Evolutionary conservation across 2,797 vertebrate genomes (phyloP).

Genomic region (Gorsachius magnificus): DNA sequence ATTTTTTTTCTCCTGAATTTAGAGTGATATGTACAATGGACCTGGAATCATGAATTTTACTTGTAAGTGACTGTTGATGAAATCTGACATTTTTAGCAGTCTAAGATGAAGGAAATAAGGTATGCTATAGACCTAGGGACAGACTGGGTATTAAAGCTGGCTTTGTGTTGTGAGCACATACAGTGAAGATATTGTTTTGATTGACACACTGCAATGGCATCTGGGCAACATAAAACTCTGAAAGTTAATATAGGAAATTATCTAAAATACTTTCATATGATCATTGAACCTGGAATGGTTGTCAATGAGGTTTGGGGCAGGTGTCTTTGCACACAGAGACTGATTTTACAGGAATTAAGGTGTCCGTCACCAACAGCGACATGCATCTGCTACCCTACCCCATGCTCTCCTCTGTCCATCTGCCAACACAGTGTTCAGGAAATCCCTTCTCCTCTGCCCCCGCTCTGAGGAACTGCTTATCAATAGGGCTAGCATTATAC

Average conservation of each 20-base stretch:
- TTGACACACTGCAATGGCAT: neutral
- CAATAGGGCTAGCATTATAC: neutral
- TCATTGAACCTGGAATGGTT: neutral
- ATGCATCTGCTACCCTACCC: accelerated
- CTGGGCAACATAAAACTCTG: accelerated
- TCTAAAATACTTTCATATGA: neutral
- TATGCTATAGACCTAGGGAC: neutral
- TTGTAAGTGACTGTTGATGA: neutral
- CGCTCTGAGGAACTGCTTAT: neutral
- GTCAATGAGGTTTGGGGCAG: accelerated
- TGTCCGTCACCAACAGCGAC: accelerated
- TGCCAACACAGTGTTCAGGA: neutral
- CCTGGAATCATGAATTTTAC: neutral
- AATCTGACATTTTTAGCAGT: neutral
- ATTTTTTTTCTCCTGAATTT: neutral
- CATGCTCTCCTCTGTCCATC: neutral
- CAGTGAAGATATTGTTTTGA: neutral
- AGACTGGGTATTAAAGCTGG: neutral
- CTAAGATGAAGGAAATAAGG: neutral
- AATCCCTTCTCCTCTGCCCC: neutral
- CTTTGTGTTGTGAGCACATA: neutral
- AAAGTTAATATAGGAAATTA: neutral
- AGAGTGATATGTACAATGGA: neutral
- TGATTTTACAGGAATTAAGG: neutral
- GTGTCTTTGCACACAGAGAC: neutral